A percentile compares a stretch with the other conserved stretches of the same genome.
phyloP scores from a whole-genome alignment of 2,888 invertebrate species.

The Drosophila fulvimacula region DNA sequence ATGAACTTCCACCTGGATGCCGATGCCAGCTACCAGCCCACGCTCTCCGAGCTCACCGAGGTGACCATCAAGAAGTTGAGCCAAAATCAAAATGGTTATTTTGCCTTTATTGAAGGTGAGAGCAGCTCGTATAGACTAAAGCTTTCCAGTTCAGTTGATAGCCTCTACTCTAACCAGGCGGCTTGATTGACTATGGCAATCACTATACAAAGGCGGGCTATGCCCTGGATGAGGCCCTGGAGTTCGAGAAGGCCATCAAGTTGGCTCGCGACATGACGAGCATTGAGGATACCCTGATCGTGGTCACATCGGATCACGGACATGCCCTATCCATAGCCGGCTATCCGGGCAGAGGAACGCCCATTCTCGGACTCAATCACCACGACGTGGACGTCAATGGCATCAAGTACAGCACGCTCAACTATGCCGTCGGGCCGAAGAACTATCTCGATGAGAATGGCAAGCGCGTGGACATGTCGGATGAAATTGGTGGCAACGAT shows the following conservation, averaged over 20 bases:
- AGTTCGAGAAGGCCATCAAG: conserved; percentile 89
- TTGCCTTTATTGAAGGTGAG: conserved; percentile 86
- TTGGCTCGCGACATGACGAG: conserved; percentile 87
- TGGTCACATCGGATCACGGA: conserved; percentile 92
- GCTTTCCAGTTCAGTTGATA: background rate
- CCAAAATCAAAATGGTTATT: conserved; percentile 86
- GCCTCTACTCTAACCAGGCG: conserved; percentile 84
- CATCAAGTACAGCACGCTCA: conserved; percentile 88
- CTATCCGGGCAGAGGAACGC: conserved; percentile 87
- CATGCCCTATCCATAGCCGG: conserved; percentile 91
- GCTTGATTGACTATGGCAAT: conserved; percentile 91
- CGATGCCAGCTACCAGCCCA: conserved; percentile 85
- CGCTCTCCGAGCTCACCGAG: conserved; percentile 88
- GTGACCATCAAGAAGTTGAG: conserved; percentile 87
- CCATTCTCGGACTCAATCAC: conserved; percentile 85
- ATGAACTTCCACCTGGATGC: conserved; percentile 87
- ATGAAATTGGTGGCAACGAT: conserved; percentile 39
- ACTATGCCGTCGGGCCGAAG: conserved; percentile 90
- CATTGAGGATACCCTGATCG: conserved; percentile 91
- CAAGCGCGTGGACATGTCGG: conserved; percentile 69
- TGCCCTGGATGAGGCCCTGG: conserved; percentile 91
- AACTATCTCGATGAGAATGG: conserved; percentile 69
- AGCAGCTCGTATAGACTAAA: background rate
- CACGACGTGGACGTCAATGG: conserved; percentile 67
- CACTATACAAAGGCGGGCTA: conserved; percentile 88